phyloP scores from a whole-genome alignment of 2,888 invertebrate species.

The Anoplius nigerrimus region DNA sequence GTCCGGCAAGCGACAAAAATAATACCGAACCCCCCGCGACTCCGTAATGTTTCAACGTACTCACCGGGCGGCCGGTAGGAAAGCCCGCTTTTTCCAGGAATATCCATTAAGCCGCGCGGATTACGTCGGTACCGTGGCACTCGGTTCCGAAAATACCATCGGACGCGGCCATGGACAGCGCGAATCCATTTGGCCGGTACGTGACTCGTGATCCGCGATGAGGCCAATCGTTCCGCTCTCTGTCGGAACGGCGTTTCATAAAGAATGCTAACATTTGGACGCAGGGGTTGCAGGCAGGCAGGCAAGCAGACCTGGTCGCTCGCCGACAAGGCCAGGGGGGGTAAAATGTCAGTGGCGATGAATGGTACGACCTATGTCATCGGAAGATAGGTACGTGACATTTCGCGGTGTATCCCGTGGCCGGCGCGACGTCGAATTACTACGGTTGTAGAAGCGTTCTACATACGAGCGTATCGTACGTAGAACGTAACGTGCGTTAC shows the following conservation, averaged over 20 bases:
- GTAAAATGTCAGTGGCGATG: slow-evolving; percentile 53
- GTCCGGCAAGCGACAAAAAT: too few relatives aligned
- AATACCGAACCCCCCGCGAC: too few relatives aligned
- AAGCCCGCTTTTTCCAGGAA: slow-evolving; percentile 14
- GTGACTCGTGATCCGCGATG: slow-evolving; percentile 41
- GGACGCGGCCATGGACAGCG: slow-evolving; percentile 25
- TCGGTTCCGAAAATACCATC: slow-evolving; percentile 23
- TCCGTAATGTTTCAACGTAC: too few relatives aligned
- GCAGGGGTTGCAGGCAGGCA: not conserved
- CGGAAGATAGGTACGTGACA: slow-evolving; percentile 61
- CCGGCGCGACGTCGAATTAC: slow-evolving; percentile 60
- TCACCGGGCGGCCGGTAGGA: too few relatives aligned
- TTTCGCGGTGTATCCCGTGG: slow-evolving; percentile 62
- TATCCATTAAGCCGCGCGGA: slow-evolving; percentile 34
- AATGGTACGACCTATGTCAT: slow-evolving; percentile 54
- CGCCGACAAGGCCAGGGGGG: slow-evolving; percentile 15
- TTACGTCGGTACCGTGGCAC: slow-evolving; percentile 18
- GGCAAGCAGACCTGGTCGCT: too few relatives aligned
- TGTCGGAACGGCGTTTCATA: slow-evolving; percentile 26
- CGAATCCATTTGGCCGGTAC: slow-evolving; percentile 25
- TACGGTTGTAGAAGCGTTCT: slow-evolving; percentile 40
- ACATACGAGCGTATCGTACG: slow-evolving; percentile 42
- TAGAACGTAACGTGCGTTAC: slow-evolving; percentile 55
- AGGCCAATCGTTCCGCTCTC: slow-evolving; percentile 28
- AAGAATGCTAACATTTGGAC: slow-evolving; percentile 46